Percentiles rank a stretch among this genome's conserved stretches.
phyloP scores from a whole-genome alignment of 2,888 invertebrate genomes.

The Nematopogon swammerdamellus region DNA sequence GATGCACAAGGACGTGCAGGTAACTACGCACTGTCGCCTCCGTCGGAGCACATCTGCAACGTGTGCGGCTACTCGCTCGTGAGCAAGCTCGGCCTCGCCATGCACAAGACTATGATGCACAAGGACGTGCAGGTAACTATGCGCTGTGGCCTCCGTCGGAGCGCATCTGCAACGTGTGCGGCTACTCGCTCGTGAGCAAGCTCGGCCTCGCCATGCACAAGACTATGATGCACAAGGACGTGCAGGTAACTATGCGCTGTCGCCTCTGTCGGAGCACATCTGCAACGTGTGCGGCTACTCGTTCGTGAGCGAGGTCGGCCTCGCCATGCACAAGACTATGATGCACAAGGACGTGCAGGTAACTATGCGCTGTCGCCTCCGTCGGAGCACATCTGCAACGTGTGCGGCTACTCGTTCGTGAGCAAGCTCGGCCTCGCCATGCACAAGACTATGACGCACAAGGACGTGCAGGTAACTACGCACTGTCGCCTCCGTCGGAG shows the following conservation, averaged over 20 bases:
- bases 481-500: conserved; percentile 43
- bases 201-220: background rate
- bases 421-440: no score
- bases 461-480: no score
- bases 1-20: no score
- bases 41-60: conserved; percentile 28
- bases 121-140: no score
- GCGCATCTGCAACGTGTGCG: conserved; percentile 40
- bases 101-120: background rate
- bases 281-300: conserved; percentile 46
- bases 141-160: conserved; percentile 31
- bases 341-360: no score
- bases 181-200: conserved; percentile 23
- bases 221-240: conserved; percentile 44
- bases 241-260: no score
- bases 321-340: no score
- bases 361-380: no score
- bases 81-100: no score
- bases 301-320: no score
- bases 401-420: conserved; percentile 46
- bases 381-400: conserved; percentile 30
- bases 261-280: conserved; percentile 21
- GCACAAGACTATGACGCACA: no score
- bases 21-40: no score
- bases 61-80: conserved; percentile 47